phyloP scores from a whole-genome alignment of 2,797 vertebrate species.

The Sebastes kiyomatsui region DNA sequence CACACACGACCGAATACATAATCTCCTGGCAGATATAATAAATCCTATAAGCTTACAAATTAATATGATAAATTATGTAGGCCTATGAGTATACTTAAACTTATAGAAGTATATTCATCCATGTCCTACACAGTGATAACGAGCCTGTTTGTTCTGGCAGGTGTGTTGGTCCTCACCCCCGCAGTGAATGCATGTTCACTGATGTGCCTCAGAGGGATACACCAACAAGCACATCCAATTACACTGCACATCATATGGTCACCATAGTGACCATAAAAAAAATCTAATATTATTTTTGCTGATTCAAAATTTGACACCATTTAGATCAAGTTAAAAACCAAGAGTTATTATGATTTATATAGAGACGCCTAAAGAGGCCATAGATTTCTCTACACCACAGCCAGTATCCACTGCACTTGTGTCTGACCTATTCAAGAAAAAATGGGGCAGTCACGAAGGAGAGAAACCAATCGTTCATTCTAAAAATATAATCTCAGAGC shows the following conservation, averaged over 20 bases:
- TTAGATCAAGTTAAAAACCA: neutral
- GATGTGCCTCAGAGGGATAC: neutral
- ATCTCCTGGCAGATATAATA: neutral
- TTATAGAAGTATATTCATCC: too few relatives aligned
- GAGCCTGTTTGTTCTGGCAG: neutral
- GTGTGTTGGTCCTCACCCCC: neutral
- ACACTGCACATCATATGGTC: neutral
- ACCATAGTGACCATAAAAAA: neutral
- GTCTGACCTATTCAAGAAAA: conserved; percentile 46
- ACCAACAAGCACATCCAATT: neutral
- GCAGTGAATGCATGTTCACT: neutral
- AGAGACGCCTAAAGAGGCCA: neutral
- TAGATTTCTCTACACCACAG: neutral
- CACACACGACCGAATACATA: neutral
- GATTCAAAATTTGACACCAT: neutral
- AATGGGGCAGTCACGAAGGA: conserved; percentile 53
- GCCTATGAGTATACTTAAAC: neutral
- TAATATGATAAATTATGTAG: neutral
- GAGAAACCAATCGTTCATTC: conserved; percentile 52
- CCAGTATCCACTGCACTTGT: conserved; percentile 8
- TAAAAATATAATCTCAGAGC: conserved; percentile 58
- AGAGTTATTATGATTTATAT: neutral
- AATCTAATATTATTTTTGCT: too few relatives aligned
- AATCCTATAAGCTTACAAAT: neutral
- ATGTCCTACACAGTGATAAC: neutral